Evolutionary conservation across 2,113 vertebrate genomes (phyloP), one percentile per base, ranked within the genome.

Genomic region (Orientallactaga bullata): DNA sequence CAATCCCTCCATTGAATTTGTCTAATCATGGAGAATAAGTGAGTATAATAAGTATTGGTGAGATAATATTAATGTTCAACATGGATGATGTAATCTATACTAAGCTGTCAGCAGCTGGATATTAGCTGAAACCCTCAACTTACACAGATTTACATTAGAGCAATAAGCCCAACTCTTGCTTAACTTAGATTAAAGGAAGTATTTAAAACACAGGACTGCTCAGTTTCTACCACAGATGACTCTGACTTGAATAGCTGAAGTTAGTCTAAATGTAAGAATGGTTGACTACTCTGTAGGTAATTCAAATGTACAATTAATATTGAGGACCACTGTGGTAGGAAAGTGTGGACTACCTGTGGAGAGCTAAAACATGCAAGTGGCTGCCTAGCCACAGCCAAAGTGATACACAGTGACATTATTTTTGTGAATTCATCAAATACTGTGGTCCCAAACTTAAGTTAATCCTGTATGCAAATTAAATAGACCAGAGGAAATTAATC

Each of bases 11-110:
- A 26, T 91, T 95, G 39, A 81, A 89, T 89, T 42, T 79, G 10
- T 89, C 23, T 91, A 32, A 85, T 89, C 30, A 51, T 71, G 42
- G 51, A 81, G 30, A 82, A 92, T 82, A 91, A 89, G 61, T 77
- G 24, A 90, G 11, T 76, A 12, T 35, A 58, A 51, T 65, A 60
- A 90, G 17, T 51, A 80, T 10, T 55, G 39, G 32, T 90, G 84
- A 77, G n/a, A 60, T 74, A 68, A 30, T 76, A 78, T 66, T 47
- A 28, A 39, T 47, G 39, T 85, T 85, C 4, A 79, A 55, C 89
- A 69, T 80, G 55, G 16, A 61, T 85, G 42, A 11, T 61, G 20
- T 1, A 39, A 55, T 68, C 81, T 28, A 69, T 32, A 24, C 1
- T 26, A 26, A 93, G 2, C 24, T 71, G 16, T 72, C n/a, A 51